These are phyloP conservation scores for Myoxocephalus aenaeus DNA, from an alignment of 2,797 vertebrate species.

Conservation along the genomic window DNA sequence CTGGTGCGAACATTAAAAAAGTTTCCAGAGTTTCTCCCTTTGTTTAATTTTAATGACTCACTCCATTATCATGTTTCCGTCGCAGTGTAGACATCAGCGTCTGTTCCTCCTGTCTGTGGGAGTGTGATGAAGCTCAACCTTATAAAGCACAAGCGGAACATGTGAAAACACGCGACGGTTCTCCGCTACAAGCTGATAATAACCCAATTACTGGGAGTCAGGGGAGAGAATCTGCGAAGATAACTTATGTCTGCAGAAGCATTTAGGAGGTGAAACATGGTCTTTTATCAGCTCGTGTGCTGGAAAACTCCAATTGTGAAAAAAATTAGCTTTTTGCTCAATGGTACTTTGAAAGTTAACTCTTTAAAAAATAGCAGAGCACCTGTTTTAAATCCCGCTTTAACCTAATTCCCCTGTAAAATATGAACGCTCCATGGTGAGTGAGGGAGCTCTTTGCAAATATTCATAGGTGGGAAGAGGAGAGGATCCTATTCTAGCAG, in stretches of 20 bases:
- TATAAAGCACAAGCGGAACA: neutral
- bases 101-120: constrained; percentile 11
- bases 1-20: neutral
- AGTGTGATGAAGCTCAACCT: neutral
- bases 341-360: constrained; percentile 23
- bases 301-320: neutral
- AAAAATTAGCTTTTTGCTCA: neutral
- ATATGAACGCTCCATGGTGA: constrained; percentile 47
- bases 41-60: neutral
- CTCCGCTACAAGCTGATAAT: constrained; percentile 43
- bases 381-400: constrained; percentile 32
- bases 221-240: constrained; percentile 25
- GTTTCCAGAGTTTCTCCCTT: neutral
- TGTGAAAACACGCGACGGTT: constrained; percentile 29
- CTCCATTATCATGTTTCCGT: neutral
- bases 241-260: constrained; percentile 6
- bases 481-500: constrained; percentile 34
- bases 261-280: constrained; percentile 28
- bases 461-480: constrained; percentile 29
- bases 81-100: neutral
- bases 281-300: constrained; percentile 5
- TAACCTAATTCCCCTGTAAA: constrained; percentile 34
- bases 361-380: constrained; percentile 4
- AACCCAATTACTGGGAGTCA: constrained; percentile 53
- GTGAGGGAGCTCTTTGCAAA: constrained; percentile 50